These are phyloP conservation scores for Rhopilema esculentum DNA, from an alignment of 30 jellyfish, hydroid and myxozoan species.

Conservation along the genomic window DNA sequence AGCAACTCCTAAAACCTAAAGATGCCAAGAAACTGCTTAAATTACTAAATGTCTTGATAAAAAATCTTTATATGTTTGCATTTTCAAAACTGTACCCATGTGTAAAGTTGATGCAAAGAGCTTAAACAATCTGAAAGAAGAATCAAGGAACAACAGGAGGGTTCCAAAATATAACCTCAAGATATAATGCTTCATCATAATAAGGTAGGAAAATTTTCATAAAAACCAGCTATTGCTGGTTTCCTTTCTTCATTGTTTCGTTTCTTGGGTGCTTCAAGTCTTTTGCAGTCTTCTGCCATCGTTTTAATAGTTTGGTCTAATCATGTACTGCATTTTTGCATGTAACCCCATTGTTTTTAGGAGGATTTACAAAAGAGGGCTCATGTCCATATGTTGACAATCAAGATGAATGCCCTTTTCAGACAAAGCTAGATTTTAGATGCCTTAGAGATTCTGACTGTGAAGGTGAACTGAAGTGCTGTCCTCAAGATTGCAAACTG, in stretches of 20 bases:
- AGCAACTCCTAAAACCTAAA: not conserved
- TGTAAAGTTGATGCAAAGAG: not conserved
- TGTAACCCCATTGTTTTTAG: not conserved
- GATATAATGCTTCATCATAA: constrained; percentile 40
- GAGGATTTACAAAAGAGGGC: constrained; percentile 61
- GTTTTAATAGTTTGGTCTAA: not conserved
- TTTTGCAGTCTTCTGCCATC: constrained; percentile 73
- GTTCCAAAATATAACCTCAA: constrained; percentile 4
- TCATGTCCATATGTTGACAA: constrained; percentile 67
- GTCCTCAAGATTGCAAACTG: constrained; percentile 87
- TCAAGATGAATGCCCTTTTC: constrained; percentile 75
- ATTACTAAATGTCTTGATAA: not conserved
- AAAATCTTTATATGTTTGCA: not conserved
- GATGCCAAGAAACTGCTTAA: not conserved
- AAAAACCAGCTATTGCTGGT: constrained; percentile 38
- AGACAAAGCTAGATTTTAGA: constrained; percentile 6
- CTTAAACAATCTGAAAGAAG: constrained; percentile 4
- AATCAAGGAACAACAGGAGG: constrained; percentile 18
- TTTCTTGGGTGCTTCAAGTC: constrained; percentile 82
- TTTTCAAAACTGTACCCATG: not conserved
- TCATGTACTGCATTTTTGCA: not conserved
- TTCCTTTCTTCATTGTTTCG: constrained; percentile 54
- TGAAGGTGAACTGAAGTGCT: constrained; percentile 79
- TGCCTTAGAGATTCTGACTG: constrained; percentile 89
- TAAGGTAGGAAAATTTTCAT: constrained; percentile 67